Conservation (phyloP, 2,888 invertebrate genomes). For the Drosophila atripex region DNA sequence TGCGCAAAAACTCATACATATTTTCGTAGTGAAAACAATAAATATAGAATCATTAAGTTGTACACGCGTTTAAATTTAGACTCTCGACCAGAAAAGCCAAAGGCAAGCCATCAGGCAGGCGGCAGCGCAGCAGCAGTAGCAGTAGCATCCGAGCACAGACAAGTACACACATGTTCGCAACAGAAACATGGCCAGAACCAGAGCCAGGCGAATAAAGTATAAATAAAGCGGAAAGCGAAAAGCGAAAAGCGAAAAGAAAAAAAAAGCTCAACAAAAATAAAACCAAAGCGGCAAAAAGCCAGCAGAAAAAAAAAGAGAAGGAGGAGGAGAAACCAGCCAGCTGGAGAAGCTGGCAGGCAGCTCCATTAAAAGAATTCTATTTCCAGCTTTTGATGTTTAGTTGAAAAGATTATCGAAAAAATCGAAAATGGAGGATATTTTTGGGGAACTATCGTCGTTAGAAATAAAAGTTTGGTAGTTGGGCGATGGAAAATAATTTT, state of each 20-base stretch:
- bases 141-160: constrained; percentile 14
- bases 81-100: constrained; percentile 46
- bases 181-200: constrained; percentile 16
- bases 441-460: not conserved
- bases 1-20: constrained; percentile 81
- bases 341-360: constrained; percentile 8
- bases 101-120: no score
- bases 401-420: not conserved
- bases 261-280: constrained; percentile 33
- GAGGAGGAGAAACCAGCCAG: not conserved
- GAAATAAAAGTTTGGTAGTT: no score
- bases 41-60: constrained; percentile 82
- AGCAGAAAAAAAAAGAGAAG: constrained; percentile 2
- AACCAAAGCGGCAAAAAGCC: constrained; percentile 4
- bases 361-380: not conserved
- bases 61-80: constrained; percentile 80
- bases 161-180: not conserved
- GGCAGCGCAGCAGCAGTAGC: constrained; percentile 5
- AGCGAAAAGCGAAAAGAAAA: constrained; percentile 2
- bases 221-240: constrained; percentile 40
- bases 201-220: constrained; percentile 43
- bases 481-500: no score
- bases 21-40: constrained; percentile 81
- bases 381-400: not conserved
- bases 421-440: not conserved